Evolutionary conservation across 1,140 invertebrate genomes (phyloP).

Genomic region (Panagrolaimus sp.): DNA sequence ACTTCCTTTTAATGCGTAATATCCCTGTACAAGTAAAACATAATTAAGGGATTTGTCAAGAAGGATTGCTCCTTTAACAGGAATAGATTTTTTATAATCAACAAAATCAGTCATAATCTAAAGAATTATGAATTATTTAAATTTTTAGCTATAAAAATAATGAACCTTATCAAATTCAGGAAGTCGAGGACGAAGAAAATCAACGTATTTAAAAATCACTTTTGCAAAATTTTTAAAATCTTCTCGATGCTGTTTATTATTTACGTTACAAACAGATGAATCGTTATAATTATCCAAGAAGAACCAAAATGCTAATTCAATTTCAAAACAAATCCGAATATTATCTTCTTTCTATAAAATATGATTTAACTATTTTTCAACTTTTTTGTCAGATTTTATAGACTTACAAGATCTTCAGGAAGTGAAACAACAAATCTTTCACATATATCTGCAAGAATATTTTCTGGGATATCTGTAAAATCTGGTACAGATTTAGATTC

Average conservation of each 20-base stretch:
- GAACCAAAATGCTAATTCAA: slow-evolving; percentile 93
- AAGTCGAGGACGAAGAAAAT: neutral
- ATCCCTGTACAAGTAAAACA: slow-evolving; percentile 84
- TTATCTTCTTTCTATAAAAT: slow-evolving; percentile 18
- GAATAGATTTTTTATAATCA: slow-evolving; percentile 84
- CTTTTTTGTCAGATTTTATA: too few species aligned
- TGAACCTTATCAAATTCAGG: neutral
- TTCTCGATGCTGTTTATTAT: neutral
- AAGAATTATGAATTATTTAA: slow-evolving; percentile 12
- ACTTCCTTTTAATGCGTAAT: slow-evolving; percentile 75
- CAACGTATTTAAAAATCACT: slow-evolving; percentile 5
- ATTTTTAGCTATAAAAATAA: neutral
- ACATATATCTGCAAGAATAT: neutral
- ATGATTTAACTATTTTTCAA: too few species aligned
- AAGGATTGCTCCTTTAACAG: slow-evolving; percentile 88
- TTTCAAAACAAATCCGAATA: slow-evolving; percentile 62
- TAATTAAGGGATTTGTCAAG: slow-evolving; percentile 74
- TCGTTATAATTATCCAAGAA: slow-evolving; percentile 85
- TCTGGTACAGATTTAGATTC: too few species aligned
- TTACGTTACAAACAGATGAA: neutral
- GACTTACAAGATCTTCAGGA: neutral
- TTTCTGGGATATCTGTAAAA: neutral
- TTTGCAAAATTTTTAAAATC: neutral
- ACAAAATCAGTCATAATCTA: slow-evolving; percentile 77
- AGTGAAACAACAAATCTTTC: slow-evolving; percentile 1